Conservation (phyloP, 2,113 vertebrate genomes). For the Kryptolebias marmoratus region DNA sequence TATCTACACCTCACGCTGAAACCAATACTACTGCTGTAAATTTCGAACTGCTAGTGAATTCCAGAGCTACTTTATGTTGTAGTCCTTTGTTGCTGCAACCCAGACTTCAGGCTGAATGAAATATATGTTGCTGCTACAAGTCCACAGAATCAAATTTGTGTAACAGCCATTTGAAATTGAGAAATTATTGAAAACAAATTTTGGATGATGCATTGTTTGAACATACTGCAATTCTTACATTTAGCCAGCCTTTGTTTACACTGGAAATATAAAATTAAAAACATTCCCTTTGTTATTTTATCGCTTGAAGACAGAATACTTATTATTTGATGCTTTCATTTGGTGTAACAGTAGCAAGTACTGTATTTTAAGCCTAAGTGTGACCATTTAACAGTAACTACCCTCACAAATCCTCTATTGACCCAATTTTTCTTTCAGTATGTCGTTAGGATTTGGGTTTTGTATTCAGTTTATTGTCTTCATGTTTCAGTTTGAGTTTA, state of each 20-base stretch:
- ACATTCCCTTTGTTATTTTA: neutral
- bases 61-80: slow-evolving; percentile 2
- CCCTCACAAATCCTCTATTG: too few relatives aligned
- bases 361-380: too few relatives aligned
- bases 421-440: too few relatives aligned
- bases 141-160: neutral
- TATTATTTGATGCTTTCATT: too few relatives aligned
- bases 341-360: too few relatives aligned
- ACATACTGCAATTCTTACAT: too few relatives aligned
- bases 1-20: slow-evolving; percentile 43
- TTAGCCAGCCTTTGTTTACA: too few relatives aligned
- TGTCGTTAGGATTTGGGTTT: too few relatives aligned
- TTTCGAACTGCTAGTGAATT: slow-evolving; percentile 27
- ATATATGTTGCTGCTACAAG: neutral
- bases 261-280: neutral
- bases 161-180: neutral
- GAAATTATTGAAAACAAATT: neutral
- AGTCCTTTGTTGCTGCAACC: slow-evolving; percentile 1
- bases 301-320: too few relatives aligned
- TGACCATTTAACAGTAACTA: too few relatives aligned
- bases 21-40: slow-evolving; percentile 15
- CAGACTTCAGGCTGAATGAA: neutral
- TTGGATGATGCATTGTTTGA: neutral
- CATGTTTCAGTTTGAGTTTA: too few relatives aligned
- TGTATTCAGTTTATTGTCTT: too few relatives aligned